Evolutionary conservation across 2,113 vertebrate species (phyloP).

Genomic region (Ranitomeya variabilis): DNA sequence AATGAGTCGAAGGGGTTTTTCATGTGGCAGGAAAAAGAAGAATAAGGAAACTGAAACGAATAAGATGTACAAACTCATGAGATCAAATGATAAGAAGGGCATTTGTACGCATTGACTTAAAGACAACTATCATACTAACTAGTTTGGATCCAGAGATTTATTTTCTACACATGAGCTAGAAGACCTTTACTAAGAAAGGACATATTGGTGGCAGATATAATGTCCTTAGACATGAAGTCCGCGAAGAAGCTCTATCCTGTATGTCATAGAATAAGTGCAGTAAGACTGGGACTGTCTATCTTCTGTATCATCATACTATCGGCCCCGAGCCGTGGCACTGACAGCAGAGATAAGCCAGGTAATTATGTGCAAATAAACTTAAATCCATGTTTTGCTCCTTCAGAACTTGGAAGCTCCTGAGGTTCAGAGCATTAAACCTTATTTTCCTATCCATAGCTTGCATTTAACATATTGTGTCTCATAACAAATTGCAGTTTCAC

Average conservation of each 20-base stretch:
- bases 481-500: not conserved
- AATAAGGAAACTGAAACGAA: slow-evolving; percentile 10
- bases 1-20: slow-evolving; percentile 10
- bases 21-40: slow-evolving; percentile 25
- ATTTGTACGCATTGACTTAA: not conserved
- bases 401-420: not conserved
- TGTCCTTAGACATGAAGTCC: not conserved
- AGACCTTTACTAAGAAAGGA: not conserved
- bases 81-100: slow-evolving; percentile 6
- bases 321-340: not conserved
- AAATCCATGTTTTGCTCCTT: not conserved
- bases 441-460: not conserved
- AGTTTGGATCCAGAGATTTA: not conserved
- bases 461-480: not conserved
- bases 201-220: not conserved
- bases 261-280: not conserved
- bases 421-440: not conserved
- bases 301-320: not conserved
- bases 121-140: not conserved
- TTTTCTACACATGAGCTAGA: not conserved
- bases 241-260: not conserved
- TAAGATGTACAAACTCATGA: not conserved
- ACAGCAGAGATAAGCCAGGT: not conserved
- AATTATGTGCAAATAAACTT: not conserved
- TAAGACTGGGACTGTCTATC: not conserved